Conservation (phyloP, 1,140 invertebrate species). For the Drosophila kikkawai region DNA sequence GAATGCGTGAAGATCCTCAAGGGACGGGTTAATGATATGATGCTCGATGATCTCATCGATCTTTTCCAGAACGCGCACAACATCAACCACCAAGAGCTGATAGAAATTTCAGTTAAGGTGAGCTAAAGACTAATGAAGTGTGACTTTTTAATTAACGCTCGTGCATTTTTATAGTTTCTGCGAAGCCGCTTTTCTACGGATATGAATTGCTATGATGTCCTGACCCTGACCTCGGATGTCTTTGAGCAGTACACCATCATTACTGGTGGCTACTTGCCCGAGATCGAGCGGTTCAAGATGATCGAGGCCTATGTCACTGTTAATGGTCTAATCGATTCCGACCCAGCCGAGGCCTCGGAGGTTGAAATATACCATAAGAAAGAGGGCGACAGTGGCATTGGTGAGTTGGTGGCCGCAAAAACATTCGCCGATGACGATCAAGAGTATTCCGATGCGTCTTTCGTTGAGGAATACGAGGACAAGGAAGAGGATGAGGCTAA, state of each 20-base stretch:
- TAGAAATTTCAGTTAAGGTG: not conserved
- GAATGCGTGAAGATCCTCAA: not conserved
- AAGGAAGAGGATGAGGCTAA: not conserved
- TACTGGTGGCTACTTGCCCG: not conserved
- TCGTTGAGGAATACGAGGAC: too few species aligned
- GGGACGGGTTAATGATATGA: not conserved
- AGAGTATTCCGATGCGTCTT: too few species aligned
- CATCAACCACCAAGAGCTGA: not conserved
- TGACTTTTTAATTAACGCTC: too few species aligned
- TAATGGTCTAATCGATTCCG: not conserved
- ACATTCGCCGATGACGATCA: not conserved
- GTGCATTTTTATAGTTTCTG: not conserved
- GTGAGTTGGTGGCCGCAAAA: not conserved
- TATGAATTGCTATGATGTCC: conserved; percentile 12
- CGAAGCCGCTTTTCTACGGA: not conserved
- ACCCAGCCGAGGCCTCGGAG: too few species aligned
- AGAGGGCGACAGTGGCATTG: not conserved
- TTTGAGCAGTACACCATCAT: conserved; percentile 19
- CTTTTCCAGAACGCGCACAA: conserved; percentile 3
- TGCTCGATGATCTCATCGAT: not conserved
- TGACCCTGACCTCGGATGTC: not conserved
- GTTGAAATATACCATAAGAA: not conserved
- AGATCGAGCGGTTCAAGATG: conserved; percentile 34
- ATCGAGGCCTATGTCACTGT: conserved; percentile 6
- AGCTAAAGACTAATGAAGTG: not conserved